phyloP scores from a whole-genome alignment of 1,140 invertebrate species.

The Drosophila baimaii region DNA sequence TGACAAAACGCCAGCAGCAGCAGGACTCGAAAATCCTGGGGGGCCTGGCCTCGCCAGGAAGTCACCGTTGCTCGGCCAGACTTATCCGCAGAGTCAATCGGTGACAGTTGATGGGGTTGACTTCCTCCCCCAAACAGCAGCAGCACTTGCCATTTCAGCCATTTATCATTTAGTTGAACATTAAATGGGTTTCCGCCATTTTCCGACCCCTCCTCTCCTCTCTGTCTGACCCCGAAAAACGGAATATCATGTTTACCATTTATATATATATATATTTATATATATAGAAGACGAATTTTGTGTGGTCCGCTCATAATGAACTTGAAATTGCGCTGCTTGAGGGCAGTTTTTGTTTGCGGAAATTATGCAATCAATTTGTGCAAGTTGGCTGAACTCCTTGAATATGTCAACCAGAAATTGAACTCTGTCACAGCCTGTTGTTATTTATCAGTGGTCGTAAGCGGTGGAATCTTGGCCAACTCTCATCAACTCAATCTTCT shows the following conservation, averaged over 20 bases:
- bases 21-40: slow-evolving; percentile 30
- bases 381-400: slow-evolving; percentile 59
- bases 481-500: slow-evolving; percentile 18
- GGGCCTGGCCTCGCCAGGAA: slow-evolving; percentile 22
- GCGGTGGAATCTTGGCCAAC: slow-evolving; percentile 3
- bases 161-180: slow-evolving; percentile 77
- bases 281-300: slow-evolving; percentile 14
- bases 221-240: slow-evolving; percentile 29
- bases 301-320: slow-evolving; percentile 58
- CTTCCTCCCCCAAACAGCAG: slow-evolving; percentile 22
- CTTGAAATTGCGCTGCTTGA: slow-evolving; percentile 62
- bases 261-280: slow-evolving; percentile 12
- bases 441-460: slow-evolving; percentile 23
- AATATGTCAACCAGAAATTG: slow-evolving; percentile 61
- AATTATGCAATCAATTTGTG: slow-evolving; percentile 81
- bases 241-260: slow-evolving; percentile 42
- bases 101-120: slow-evolving; percentile 59
- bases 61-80: slow-evolving; percentile 37
- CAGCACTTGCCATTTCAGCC: slow-evolving; percentile 48
- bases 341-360: slow-evolving; percentile 64
- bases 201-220: slow-evolving; percentile 42
- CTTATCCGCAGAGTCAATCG: slow-evolving; percentile 69
- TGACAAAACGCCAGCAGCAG: slow-evolving; percentile 67
- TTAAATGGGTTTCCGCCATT: slow-evolving; percentile 77
- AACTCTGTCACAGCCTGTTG: slow-evolving; percentile 37